Base-by-base conservation (phyloP, 2,797 vertebrate genomes). In the Knipowitschia caucasica region DNA sequence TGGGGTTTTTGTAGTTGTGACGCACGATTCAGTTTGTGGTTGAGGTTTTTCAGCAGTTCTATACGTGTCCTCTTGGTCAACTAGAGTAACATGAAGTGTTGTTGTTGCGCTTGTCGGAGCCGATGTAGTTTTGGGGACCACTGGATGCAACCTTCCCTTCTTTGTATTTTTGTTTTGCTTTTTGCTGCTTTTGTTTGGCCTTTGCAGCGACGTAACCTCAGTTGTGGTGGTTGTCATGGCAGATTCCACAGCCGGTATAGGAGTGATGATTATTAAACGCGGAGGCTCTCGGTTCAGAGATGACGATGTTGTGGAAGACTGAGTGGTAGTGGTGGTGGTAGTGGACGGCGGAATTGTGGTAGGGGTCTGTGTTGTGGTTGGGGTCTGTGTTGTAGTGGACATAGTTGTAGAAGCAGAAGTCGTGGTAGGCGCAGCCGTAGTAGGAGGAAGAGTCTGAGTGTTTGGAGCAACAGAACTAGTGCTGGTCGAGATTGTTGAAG, bases 121-220 rank as follows among this genome's bases (percentile, higher is more conserved):
- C 30, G 0, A 35, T 25, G 58, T 7, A 3, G 56, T 34, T 44
- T 61, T 31, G 30, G 44, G 24, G 50, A 2, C 40, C 26, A 51
- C 45, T 34, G 69, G 42, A 46, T 83, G 86, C 18, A 59, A 25
- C 54, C 81, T 86, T 5, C 45, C 56, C 50, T 82, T 86, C 72
- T 82, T 88, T 17, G 33, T 1, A 0, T 56, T 27, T 70, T 84
- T 88, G 47, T 73, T 81, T 57, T 51, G 79, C 51, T 88, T 90
- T 67, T 73, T 88, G 54, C 4, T 64, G 14, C 61, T 33, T 3
- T 57, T 82, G 71, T 61, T 42, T 11, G 44, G 69, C 64, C 56
- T 80, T 44, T 24, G 64, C 0, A n/a, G 11, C 4, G 27, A 27
- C 2, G 27, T 12, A 1, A 58, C 9, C 1, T 50, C 5, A 27